Evolutionary conservation across 1,140 invertebrate species (phyloP), one percentile per base, ranked within the genome.

Genomic region (Drosophila carrolli): DNA sequence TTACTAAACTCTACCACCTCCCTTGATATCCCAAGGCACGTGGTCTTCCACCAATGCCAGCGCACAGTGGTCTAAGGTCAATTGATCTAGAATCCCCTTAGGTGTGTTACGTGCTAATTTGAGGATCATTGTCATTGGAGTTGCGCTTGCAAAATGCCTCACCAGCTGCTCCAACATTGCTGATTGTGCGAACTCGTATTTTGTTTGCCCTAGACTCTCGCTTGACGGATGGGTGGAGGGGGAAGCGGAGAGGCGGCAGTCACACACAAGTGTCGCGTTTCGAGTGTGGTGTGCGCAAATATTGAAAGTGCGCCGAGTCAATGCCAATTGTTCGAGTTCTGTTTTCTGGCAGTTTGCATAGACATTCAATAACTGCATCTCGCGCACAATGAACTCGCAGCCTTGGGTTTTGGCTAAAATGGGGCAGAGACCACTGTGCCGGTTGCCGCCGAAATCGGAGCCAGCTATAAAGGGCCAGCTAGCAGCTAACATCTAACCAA

Each of bases 261-360:
- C 1, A 54, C 48, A 46, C 48, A 62, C 66, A 68, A 60, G 57
- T 68, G 57, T 67, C 32, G 37, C 19, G 60, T 1, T 16, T 43
- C 41, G 41, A 16, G 41, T 58, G 54, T 57, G 40, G 41, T 11
- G 48, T 60, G 40, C 50, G 68, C 78, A 85, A 85, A 86, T 85
- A 86, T 85, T 85, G 46, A 56, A 50, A 60, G 58, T 79, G 61
- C 43, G 9, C 11, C 35, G 43, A 70, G 62, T 62, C 48, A 53
- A 63, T 29, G 41, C 51, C 29, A 16, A 51, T 51, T 55, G 65
- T 68, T 71, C 16, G 40, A 8, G 29, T 1, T 54, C 23, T 54
- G 40, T 32, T 16, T 50, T 51, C 0, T 38, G 48, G 23, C 48
- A 51, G 58, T 66, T 72, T 71, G 66, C 68, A 63, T 54, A 78